Percentiles rank a stretch among this genome's conserved stretches.
These are phyloP conservation scores for Notodonta dromedarius DNA, from an alignment of 2,888 invertebrate species.

Conservation along the genomic window DNA sequence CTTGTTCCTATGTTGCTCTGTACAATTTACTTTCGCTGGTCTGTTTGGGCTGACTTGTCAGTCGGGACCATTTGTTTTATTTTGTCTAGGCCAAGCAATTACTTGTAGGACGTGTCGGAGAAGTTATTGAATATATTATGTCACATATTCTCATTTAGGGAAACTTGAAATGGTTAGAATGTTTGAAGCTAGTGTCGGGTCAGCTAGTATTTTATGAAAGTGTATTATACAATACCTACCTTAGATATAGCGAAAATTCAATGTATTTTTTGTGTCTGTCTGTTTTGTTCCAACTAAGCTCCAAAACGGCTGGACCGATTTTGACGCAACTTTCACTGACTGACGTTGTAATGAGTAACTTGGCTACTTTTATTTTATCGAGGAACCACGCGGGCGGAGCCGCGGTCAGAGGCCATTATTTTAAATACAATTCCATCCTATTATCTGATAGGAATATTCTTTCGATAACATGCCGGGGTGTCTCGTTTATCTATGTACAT, in stretches of 20 bases:
- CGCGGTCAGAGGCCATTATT: too few relatives aligned
- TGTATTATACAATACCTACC: too few relatives aligned
- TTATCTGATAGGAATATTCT: constrained; percentile 5
- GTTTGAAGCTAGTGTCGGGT: too few relatives aligned
- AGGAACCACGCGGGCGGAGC: too few relatives aligned
- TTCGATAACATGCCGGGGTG: constrained; percentile 31
- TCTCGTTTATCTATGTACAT: constrained; percentile 29
- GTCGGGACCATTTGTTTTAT: background rate
- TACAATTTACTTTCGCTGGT: background rate
- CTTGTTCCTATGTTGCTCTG: background rate
- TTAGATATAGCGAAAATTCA: too few relatives aligned
- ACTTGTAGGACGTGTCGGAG: background rate
- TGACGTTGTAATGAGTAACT: too few relatives aligned
- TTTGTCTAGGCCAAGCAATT: constrained; percentile 1
- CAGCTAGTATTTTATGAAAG: too few relatives aligned
- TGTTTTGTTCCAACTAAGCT: too few relatives aligned
- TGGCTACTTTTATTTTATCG: too few relatives aligned
- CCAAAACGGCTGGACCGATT: too few relatives aligned
- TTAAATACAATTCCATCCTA: background rate
- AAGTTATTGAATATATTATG: background rate
- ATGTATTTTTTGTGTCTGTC: too few relatives aligned
- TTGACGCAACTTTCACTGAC: too few relatives aligned
- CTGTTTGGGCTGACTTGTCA: background rate
- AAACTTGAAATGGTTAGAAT: background rate
- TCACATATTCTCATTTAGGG: background rate